Evolutionary conservation across 2,888 invertebrate species (phyloP), one percentile per base, ranked within the genome.

Genomic region (Spodoptera exigua): DNA sequence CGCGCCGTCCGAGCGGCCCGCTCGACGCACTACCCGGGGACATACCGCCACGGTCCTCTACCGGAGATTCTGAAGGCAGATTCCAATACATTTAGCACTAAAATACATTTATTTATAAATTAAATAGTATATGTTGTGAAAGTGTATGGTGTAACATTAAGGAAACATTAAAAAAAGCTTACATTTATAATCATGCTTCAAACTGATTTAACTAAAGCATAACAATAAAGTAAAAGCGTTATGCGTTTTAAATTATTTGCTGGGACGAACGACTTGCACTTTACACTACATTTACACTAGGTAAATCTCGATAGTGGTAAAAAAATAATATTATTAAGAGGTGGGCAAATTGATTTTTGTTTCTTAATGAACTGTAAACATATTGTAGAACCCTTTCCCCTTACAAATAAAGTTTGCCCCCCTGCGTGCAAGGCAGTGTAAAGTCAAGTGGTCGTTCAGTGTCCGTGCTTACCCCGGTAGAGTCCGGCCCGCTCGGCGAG

Each of bases 1-100:
- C 97, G 81, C 97, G 96, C 35, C 98, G 95, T 63, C 97, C 97
- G 72, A 98, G 95, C 75, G 96, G 96, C 63, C 95, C 95, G 88
- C 95, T 95, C 66, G 95, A 95, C 78, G 95, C 95, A 76, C 96
- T 96, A 84, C 96, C 95, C 16, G 97, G 97, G 0, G 97, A 97
- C 89, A 96, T 95, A 62, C 96, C 96, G 85, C 97, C 95, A 83
- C 96, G 96, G 79, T 97, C 97, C 76, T 97, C 97, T 48, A 95
- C 94, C 3, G 96, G 96, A 9, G 96, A 96, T 93, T 96, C 96
- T 96, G 93, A 34, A 62, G 13, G 27, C 5, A 14, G 18, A 54
- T 16, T 21, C 46, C 21, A 14, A 16, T 4, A 21, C 14, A 14
- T 36, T 54, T 49, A 69, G 12, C 41, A 27, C 14, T 7, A 37